Evolutionary conservation across 1,140 invertebrate species (phyloP).

Genomic region (Sesamia nonagrioides): DNA sequence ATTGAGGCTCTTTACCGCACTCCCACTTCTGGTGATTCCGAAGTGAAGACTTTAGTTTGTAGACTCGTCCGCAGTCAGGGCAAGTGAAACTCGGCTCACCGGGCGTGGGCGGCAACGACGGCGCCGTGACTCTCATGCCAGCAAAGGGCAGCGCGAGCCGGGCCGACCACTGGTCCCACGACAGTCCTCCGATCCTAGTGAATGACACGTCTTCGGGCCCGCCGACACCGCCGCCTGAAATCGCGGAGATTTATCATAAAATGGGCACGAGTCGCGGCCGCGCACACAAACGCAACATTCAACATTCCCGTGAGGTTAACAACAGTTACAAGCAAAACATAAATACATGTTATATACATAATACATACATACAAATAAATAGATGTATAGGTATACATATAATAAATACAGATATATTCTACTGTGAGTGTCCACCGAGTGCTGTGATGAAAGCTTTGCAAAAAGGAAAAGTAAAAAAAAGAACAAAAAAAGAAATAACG

Average conservation of each 20-base stretch:
- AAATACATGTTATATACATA: conserved; percentile 70
- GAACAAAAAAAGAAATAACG: conserved; percentile 79
- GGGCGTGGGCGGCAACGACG: conserved; percentile 74
- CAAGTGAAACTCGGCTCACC: conserved; percentile 91
- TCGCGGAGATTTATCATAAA: conserved; percentile 49
- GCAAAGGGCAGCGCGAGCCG: conserved; percentile 88
- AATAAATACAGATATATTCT: conserved; percentile 63
- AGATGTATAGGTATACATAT: conserved; percentile 67
- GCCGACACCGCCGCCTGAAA: conserved; percentile 64
- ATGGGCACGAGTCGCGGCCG: conserved; percentile 35
- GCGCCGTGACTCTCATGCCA: conserved; percentile 73
- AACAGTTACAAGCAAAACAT: conserved; percentile 69
- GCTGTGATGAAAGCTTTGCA: conserved; percentile 85
- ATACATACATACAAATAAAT: conserved; percentile 66
- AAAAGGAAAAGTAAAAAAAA: conserved; percentile 80
- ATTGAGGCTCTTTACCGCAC: conserved; percentile 94
- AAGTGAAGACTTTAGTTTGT: conserved; percentile 94
- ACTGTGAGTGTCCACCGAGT: conserved; percentile 85
- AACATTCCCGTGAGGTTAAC: conserved; percentile 72
- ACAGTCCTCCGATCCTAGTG: conserved; percentile 89
- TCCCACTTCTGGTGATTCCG: conserved; percentile 96
- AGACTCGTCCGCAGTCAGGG: conserved; percentile 93
- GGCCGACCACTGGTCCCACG: conserved; percentile 90
- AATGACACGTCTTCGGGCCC: conserved; percentile 90
- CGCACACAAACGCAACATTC: conserved; percentile 63